phyloP scores from a whole-genome alignment of 2,888 invertebrate species.

The Lumbricus terrestris region DNA sequence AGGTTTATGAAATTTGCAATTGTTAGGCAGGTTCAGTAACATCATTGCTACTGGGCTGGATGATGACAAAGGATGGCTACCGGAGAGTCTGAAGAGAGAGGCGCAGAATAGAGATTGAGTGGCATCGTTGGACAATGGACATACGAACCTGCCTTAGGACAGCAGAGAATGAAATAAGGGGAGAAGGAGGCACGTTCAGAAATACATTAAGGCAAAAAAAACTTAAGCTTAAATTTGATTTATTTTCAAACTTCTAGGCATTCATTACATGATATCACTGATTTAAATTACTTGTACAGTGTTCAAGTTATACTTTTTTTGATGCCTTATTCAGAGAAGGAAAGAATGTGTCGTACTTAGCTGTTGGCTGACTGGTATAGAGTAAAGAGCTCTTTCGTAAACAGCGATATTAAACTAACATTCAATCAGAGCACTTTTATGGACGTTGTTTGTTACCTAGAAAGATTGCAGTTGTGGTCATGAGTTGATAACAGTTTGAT shows the following conservation, averaged over 20 bases:
- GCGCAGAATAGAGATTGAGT: no score
- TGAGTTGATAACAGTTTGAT: neutral
- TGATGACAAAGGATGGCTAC: no score
- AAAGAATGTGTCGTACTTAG: neutral
- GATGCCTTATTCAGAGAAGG: neutral
- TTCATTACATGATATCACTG: neutral
- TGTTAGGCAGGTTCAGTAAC: no score
- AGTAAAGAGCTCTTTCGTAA: neutral
- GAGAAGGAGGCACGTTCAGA: no score
- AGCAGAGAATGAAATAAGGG: no score
- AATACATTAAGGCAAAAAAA: neutral
- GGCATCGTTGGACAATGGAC: no score
- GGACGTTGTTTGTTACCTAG: no score
- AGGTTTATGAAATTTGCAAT: neutral
- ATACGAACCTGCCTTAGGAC: no score
- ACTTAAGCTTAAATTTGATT: neutral
- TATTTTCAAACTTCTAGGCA: neutral
- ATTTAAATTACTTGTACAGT: neutral
- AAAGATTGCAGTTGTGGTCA: neutral
- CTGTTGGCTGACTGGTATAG: neutral
- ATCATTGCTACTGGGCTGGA: no score
- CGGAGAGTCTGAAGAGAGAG: no score
- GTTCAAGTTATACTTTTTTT: neutral
- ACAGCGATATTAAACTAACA: neutral
- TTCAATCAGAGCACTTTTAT: neutral